Base-by-base conservation (phyloP, 2,888 invertebrate genomes). In the Dione vanillae region DNA sequence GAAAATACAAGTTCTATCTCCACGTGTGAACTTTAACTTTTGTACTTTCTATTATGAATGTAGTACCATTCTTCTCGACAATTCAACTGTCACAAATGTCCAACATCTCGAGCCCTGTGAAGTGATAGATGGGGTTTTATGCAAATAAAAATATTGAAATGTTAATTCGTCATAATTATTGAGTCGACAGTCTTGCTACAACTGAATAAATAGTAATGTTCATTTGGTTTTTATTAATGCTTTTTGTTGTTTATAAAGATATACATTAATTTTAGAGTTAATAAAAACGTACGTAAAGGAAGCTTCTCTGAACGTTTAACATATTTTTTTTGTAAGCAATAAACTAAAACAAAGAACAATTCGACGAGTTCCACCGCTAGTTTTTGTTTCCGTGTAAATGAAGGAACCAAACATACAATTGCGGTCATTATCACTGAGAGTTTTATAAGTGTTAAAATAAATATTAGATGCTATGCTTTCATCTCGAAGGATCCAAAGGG, bases 81-180 rank as follows among this genome's bases (percentile, higher is more conserved):
- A 86, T 91, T 90, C 88, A 86, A 88, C 88, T 91, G 91, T 91
- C 90, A 90, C 90, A 91, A 92, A 92, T 88, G 87, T 85, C 81
- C 83, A 85, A 84, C 86, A 88, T 91, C 88, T 87, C 78, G 75
- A 76, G 79, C 78, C 76, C 82, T 80, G 78, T 74, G 74, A 78
- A 80, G 79, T 91, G 93, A 92, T 88, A 87, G 90, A 92, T 90
- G 82, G 82, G 79, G 82, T 88, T 85, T 82, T 90, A 92, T 92
- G 91, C 77, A 88, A 92, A 92, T 92, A 70, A 75, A 75, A 82
- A 84, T 56, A 91, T 92, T 88, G 87, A 88, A 83, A 92, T 92
- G 91, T 83, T 88, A 92, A 92, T 92, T 82, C 81, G 75, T 83
- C 77, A 86, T 86, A 86, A 88, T 90, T 85, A 89, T 86, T 80